Base-by-base conservation (phyloP, 2,113 vertebrate species). In the Patagioenas fasciata region DNA sequence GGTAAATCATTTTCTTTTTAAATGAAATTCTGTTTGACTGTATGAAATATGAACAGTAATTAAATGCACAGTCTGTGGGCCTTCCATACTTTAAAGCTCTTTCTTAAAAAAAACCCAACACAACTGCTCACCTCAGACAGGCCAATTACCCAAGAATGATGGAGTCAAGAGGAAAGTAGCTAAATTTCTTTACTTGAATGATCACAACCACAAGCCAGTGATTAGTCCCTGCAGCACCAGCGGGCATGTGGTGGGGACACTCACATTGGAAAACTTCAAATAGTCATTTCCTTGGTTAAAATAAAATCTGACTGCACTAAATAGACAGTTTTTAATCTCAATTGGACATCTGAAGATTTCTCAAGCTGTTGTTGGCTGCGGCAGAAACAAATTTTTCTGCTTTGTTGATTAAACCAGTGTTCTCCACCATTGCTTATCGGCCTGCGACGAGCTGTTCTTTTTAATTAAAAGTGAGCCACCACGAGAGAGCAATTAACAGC, bases 401-500 rank as follows among this genome's bases (percentile, higher is more conserved):
- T 99, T 99, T 99, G 99, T 99, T 99, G 99, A 99, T 99, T 99
- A 99, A 99, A 99, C 98, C 96, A 96, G 97, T 98, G 98, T 98
- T 98, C 98, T 98, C 98, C 98, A 98, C 98, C 97, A 98, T 97
- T 98, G 99, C 99, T 99, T 99, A 99, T 99, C 99, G 98, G 98
- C 97, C 98, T 97, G 98, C 98, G 82, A 99, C 99, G 99, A 99
- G 99, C 99, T 97, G 99, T 99, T 99, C 98, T 99, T 99, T 99
- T 99, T 99, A 99, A 99, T 99, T 99, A 99, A 99, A 99, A 99
- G 98, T 98, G 98, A 99, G 98, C 99, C 99, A 99, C 99, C 98
- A 98, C 98, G 98, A 99, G 99, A 99, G 98, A 98, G 99, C 99
- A 99, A 99, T 99, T 99, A 99, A 99, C 99, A 99, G 98, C 99